These are phyloP conservation scores for Tortrix viridana DNA, from an alignment of 2,888 invertebrate species.

Conservation along the genomic window DNA sequence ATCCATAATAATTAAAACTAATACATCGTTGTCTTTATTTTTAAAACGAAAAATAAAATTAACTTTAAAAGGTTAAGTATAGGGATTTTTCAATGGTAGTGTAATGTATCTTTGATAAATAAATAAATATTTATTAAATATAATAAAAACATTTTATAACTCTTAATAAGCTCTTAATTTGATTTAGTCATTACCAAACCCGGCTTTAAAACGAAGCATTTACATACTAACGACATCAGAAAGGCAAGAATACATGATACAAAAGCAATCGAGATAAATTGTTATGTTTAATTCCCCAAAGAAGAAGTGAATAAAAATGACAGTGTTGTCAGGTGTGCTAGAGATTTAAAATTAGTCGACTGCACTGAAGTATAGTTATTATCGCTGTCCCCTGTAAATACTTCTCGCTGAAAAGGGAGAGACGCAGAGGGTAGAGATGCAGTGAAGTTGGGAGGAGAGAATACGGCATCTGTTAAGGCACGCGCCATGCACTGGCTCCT, in stretches of 20 bases:
- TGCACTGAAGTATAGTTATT: not conserved
- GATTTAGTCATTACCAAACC: no score
- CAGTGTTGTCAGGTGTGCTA: constrained; percentile 47
- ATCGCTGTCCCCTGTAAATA: constrained; percentile 5
- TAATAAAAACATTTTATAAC: no score
- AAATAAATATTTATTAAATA: no score
- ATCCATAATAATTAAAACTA: no score
- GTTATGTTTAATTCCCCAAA: constrained; percentile 42
- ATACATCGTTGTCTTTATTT: no score
- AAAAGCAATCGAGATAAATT: constrained; percentile 29
- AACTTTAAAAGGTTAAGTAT: no score
- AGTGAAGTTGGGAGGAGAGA: constrained; percentile 5
- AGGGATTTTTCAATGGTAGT: no score
- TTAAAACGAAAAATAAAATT: no score
- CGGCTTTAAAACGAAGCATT: no score
- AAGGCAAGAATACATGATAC: not conserved
- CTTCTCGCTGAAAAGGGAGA: constrained; percentile 11
- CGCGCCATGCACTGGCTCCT: constrained; percentile 45
- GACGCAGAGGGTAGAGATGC: constrained; percentile 8
- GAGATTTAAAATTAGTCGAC: constrained; percentile 6
- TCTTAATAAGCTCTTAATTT: no score
- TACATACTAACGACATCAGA: no score
- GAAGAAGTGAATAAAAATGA: constrained; percentile 49
- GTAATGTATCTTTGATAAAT: no score
- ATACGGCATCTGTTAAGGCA: constrained; percentile 40